Base-by-base conservation (phyloP, 1,140 invertebrate genomes). In the Brachionus koreanus region DNA sequence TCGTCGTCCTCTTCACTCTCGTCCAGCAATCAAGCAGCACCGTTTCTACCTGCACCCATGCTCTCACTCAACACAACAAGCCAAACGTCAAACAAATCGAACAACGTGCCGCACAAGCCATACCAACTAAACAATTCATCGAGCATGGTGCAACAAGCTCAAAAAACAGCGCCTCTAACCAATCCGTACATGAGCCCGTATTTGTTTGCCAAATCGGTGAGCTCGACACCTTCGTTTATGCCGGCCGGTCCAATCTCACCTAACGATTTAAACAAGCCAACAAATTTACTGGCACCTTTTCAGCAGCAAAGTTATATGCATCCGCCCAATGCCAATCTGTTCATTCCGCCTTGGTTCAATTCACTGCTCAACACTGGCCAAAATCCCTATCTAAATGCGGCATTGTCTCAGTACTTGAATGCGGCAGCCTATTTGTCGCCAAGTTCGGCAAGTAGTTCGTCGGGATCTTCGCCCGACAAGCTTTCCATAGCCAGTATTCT, bases 321-420 rank as follows among this genome's bases (percentile, higher is more conserved):
- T 29, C 52, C 39, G 46, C 10, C 75, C 39, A 35, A 13, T 33
- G 1, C 19, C 4, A 79, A 61, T 49, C 7, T 79, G 13, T 13
- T 79, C 6, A 79, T 79, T n/a, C 76, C 76, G 6, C 76, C 76
- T 43, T 79, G 76, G 76, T 79, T 79, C 33, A 79, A 79, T 65
- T 65, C 76, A 1, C 33, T 57, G 37, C 57, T 65, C 2, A 43
- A 29, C 25, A 12, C 69, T 9, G 43, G 43, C 33, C 25, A 42
- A 10, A 74, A 74, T 46, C 69, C 69, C 2, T 74, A 74, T 29
- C 57, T 79, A 5, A 79, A 79, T n/a, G 76, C 76, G 5, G 61
- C 76, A n/a, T 37, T 65, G 43, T 77, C 75, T n/a, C 75, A 77
- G 37, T 79, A 79, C 35, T 61, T 65, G 16, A 79, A 65, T 61